These are phyloP conservation scores for Oscheius sp. DNA, from an alignment of 2,888 invertebrate genomes.

Conservation along the genomic window DNA sequence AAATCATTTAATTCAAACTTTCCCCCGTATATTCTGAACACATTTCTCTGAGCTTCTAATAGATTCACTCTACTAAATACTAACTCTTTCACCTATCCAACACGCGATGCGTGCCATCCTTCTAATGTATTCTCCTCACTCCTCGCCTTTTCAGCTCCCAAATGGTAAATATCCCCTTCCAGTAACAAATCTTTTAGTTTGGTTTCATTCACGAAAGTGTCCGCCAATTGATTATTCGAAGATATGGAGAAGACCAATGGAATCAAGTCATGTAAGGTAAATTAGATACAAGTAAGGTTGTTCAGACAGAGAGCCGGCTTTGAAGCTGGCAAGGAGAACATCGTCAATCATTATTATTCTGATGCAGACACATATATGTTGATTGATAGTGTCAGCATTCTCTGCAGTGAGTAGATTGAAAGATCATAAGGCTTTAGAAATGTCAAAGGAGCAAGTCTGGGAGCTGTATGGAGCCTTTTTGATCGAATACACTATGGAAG, in stretches of 20 bases:
- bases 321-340: conserved; percentile 63
- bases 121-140: no score
- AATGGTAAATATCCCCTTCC: no score
- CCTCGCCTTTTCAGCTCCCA: no score
- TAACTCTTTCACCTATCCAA: no score
- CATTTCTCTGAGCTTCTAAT: no score
- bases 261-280: conserved; percentile 52
- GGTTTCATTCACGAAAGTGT: conserved; percentile 67
- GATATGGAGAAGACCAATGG: conserved; percentile 63
- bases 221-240: conserved; percentile 58
- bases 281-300: no score
- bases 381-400: conserved; percentile 52
- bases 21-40: no score
- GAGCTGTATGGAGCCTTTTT: conserved; percentile 63
- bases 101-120: no score
- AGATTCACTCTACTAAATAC: no score
- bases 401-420: conserved; percentile 36
- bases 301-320: conserved; percentile 57
- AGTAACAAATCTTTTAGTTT: conserved; percentile 44
- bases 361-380: conserved; percentile 59
- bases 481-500: conserved; percentile 64
- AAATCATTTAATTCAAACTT: no score
- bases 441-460: conserved; percentile 28
- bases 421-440: conserved; percentile 3
- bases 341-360: conserved; percentile 61